Conservation (phyloP, 2,888 invertebrate genomes). For the Apodemia hepburni region DNA sequence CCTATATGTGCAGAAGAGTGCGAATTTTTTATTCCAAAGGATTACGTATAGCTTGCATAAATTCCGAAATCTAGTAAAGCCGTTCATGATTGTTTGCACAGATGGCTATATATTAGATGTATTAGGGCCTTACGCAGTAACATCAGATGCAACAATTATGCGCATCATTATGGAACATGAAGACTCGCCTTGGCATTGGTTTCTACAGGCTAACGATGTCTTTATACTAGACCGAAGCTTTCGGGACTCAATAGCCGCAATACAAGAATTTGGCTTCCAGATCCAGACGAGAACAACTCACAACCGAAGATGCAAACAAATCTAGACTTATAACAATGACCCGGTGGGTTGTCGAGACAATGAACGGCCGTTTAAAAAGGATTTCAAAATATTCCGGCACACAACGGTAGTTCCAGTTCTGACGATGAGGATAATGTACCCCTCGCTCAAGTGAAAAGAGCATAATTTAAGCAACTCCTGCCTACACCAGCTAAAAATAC, state of each 20-base stretch:
- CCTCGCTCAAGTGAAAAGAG: constrained; percentile 4
- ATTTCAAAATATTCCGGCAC: neutral
- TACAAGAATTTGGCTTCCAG: neutral
- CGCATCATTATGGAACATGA: too few relatives aligned
- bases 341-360: neutral
- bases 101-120: too few relatives aligned
- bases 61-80: too few relatives aligned
- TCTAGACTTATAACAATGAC: neutral
- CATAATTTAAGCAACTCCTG: constrained; percentile 4
- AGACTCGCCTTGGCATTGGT: neutral
- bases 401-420: constrained; percentile 13
- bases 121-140: too few relatives aligned
- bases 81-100: too few relatives aligned
- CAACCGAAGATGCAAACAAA: neutral
- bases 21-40: constrained; percentile 22
- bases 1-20: constrained; percentile 23
- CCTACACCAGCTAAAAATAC: constrained; percentile 10
- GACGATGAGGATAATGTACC: constrained; percentile 9
- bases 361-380: neutral
- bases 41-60: neutral
- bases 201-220: neutral
- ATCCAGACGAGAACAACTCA: neutral
- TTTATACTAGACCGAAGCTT: neutral
- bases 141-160: too few relatives aligned
- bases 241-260: neutral